Percentiles rank a stretch among this genome's conserved stretches.
phyloP scores from a whole-genome alignment of 2,113 vertebrate genomes.

The Amia ocellicauda region DNA sequence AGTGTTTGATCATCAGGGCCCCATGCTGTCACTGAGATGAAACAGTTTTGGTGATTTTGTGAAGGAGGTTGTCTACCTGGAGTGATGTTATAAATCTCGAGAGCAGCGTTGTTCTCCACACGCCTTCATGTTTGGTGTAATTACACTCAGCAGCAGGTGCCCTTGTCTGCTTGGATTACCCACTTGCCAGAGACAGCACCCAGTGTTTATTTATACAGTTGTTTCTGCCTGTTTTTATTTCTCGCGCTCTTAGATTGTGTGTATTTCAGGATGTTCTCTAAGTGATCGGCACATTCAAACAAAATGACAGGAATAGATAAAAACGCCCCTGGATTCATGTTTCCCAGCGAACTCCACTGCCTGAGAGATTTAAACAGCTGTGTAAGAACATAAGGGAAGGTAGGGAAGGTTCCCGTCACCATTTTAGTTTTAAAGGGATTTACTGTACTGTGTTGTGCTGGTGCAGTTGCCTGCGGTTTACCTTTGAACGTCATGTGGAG shows the following conservation, averaged over 20 bases:
- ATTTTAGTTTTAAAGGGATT: too few species aligned
- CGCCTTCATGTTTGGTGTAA: background rate
- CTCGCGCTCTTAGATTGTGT: too few species aligned
- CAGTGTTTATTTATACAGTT: background rate
- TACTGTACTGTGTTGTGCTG: slow-evolving; percentile 1
- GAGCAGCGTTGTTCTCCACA: background rate
- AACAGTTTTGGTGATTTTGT: background rate
- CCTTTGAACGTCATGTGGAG: slow-evolving; percentile 7
- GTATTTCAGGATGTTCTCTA: too few species aligned
- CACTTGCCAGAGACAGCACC: background rate
- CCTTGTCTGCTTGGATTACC: background rate
- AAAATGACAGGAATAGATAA: too few species aligned
- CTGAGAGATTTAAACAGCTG: too few species aligned
- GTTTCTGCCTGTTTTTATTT: too few species aligned
- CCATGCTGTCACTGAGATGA: background rate
- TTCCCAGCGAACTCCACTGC: too few species aligned
- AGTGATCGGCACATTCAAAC: too few species aligned
- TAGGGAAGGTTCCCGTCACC: too few species aligned
- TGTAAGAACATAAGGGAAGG: too few species aligned
- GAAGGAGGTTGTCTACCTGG: background rate
- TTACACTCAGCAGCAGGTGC: background rate
- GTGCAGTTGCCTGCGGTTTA: slow-evolving; percentile 8
- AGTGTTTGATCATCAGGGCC: slow-evolving; percentile 28
- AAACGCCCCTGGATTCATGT: too few species aligned
- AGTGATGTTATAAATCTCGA: background rate